These are phyloP conservation scores for Erpetoichthys calabaricus DNA, from an alignment of 2,797 vertebrate species.

Conservation along the genomic window DNA sequence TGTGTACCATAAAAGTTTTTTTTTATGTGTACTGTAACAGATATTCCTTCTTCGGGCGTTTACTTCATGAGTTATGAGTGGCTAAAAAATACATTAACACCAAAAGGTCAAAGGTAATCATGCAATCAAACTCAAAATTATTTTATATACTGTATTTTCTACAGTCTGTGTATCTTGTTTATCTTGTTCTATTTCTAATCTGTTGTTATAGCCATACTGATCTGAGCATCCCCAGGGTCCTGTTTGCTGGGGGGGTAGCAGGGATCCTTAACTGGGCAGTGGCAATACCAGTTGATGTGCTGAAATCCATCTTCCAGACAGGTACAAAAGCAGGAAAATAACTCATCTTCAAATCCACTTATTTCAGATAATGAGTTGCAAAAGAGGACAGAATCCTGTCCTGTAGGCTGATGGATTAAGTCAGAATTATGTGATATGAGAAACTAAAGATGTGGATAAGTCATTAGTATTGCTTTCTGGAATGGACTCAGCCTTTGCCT, in stretches of 20 bases:
- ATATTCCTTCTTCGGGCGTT: conserved; percentile 50
- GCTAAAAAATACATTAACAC: conserved; percentile 43
- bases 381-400: neutral
- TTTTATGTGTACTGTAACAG: too few species aligned
- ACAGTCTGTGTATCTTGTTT: neutral
- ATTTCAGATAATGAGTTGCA: neutral
- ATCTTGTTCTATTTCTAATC: neutral
- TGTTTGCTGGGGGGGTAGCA: conserved; percentile 50
- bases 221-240: conserved; percentile 45
- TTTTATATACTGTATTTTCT: neutral
- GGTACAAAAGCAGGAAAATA: too few species aligned
- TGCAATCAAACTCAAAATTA: too few species aligned
- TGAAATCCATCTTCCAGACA: conserved; percentile 63
- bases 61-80: conserved; percentile 55
- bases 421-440: too few species aligned
- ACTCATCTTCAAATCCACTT: neutral
- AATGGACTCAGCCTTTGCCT: too few species aligned
- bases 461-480: too few species aligned
- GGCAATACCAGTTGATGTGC: conserved; percentile 55
- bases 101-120: conserved; percentile 48
- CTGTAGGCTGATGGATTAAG: neutral
- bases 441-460: too few species aligned
- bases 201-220: conserved; percentile 30
- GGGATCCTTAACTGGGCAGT: conserved; percentile 56
- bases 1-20: too few species aligned